A percentile compares a stretch with the other conserved stretches of the same genome.
These are phyloP conservation scores for Hemibagrus guttatus DNA, from an alignment of 2,797 vertebrate genomes.

Conservation along the genomic window DNA sequence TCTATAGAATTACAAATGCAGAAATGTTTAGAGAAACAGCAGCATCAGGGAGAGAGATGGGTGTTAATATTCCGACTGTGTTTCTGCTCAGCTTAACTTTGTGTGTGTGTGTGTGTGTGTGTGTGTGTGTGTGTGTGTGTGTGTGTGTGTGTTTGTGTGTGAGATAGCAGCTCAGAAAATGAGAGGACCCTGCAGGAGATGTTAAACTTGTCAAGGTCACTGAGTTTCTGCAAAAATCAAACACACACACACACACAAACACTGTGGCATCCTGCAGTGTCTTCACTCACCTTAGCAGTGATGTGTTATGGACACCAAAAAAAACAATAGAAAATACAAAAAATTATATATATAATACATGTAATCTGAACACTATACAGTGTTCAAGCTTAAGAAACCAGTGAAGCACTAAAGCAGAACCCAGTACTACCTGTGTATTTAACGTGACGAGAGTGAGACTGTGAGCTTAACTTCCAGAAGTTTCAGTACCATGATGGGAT, in stretches of 20 bases:
- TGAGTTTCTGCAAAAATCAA: conserved; percentile 18
- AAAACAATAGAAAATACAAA: neutral
- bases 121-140: neutral
- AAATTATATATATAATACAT: neutral
- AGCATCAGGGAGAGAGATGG: conserved; percentile 7
- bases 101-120: conserved; percentile 14
- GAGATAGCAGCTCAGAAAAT: conserved; percentile 34
- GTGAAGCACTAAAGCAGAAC: neutral
- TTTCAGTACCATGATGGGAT: neutral
- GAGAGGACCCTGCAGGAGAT: conserved; percentile 45
- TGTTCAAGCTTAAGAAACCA: neutral
- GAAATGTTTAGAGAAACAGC: neutral
- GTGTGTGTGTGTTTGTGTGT: conserved; percentile 7
- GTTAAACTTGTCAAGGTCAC: conserved; percentile 58
- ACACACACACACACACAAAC: neutral
- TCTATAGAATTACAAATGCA: neutral
- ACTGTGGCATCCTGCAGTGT: neutral
- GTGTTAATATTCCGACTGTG: conserved; percentile 49
- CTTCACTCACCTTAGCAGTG: neutral
- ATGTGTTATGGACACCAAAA: neutral
- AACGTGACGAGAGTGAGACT: neutral
- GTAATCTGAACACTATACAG: neutral
- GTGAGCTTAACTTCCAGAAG: neutral
- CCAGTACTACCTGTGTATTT: neutral
- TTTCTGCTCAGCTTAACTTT: conserved; percentile 52